Evolutionary conservation across 2,888 invertebrate species (phyloP), one percentile per base, ranked within the genome.

Genomic region (Notodromas monacha): DNA sequence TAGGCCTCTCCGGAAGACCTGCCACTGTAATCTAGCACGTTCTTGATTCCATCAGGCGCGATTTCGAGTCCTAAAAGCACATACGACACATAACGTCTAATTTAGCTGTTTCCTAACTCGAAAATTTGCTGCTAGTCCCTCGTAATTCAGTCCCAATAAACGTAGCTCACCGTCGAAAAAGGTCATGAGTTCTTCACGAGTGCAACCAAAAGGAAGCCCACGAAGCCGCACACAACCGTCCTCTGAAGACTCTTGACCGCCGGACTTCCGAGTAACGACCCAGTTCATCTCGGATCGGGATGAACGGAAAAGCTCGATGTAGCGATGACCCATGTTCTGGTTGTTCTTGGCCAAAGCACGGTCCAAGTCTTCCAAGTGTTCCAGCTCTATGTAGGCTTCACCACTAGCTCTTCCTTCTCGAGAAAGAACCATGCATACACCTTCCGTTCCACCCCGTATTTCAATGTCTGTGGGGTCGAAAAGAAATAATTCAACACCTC

Each of bases 1-100:
- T 76, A 92, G 60, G 86, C 89, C 68, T 92, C 89, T 65, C 92
- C 92, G 56, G 84, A 77, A 58, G 77, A 70, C 61, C 84, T 68
- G 65, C 86, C 86, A 66, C 73, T 68, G 65, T 66, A 66, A 69
- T 89, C 86, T 61, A 73, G 73, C 57, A 81, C 73, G 61, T 89
- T 69, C 60, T 79, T 73, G 57, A 89, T 81, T 63, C 86, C 86
- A 63, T 84, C 81, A 58, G 74, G 68, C 60, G 74, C 74, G 62
- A 89, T 74, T 66, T 73, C 69, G 70, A 86, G 68, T 70, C 86
- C 89, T 47, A 50, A n/a, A n/a, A n/a, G n/a, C n/a, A n/a, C n/a
- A n/a, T n/a, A n/a, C n/a, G n/a, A 13, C n/a, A n/a, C n/a, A 13
- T 12, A 29, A n/a, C n/a, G n/a, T n/a, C n/a, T n/a, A n/a, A n/a